These are phyloP conservation scores for Muscidifurax raptorellus DNA, from an alignment of 1,140 invertebrate species.

Conservation along the genomic window DNA sequence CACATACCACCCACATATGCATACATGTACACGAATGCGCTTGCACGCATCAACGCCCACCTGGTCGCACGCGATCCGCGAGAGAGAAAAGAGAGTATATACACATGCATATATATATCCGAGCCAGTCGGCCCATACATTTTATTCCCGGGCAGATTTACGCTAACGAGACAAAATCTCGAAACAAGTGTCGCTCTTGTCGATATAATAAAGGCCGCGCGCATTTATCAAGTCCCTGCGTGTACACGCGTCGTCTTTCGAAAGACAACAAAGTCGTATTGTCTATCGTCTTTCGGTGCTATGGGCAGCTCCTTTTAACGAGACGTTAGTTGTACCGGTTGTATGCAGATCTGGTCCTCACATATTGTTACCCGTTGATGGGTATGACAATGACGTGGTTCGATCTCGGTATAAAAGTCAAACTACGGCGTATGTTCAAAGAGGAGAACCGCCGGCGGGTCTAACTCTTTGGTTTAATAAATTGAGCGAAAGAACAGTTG, in stretches of 20 bases:
- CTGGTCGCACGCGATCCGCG: background rate
- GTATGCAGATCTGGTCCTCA: conserved; percentile 1
- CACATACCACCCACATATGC: too few relatives aligned
- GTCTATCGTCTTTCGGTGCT: background rate
- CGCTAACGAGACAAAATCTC: conserved; percentile 17
- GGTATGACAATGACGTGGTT: too few relatives aligned
- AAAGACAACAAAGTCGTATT: background rate
- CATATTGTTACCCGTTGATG: background rate
- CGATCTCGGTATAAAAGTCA: too few relatives aligned
- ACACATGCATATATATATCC: too few relatives aligned
- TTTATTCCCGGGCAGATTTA: background rate
- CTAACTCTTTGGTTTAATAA: too few relatives aligned
- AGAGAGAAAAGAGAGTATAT: background rate
- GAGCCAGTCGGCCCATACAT: background rate
- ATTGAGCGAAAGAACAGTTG: too few relatives aligned
- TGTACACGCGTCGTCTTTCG: background rate
- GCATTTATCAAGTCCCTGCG: background rate
- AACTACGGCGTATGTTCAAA: too few relatives aligned
- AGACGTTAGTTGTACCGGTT: background rate
- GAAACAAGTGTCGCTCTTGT: conserved; percentile 3
- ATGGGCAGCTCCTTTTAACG: background rate
- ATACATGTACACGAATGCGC: too few relatives aligned
- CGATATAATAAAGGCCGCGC: background rate
- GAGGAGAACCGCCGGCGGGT: too few relatives aligned
- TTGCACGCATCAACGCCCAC: background rate